Evolutionary conservation across 2,888 invertebrate species (phyloP).

Genomic region (Chrysomela aeneicollis): DNA sequence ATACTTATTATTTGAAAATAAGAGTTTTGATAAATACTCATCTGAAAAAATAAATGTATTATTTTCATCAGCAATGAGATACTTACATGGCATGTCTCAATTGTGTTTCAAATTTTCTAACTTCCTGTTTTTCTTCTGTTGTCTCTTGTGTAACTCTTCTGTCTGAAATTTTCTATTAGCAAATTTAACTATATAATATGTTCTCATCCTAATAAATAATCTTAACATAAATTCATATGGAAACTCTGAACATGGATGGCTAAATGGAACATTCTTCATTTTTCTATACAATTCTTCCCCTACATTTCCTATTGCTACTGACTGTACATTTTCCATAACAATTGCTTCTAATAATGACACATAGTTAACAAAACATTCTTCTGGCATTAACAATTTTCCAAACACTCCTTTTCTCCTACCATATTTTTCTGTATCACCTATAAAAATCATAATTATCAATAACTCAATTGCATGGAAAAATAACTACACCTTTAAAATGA

Average conservation of each 20-base stretch:
- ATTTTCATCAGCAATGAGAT: too few species aligned
- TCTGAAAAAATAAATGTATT: too few species aligned
- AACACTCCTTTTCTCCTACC: conserved; percentile 1
- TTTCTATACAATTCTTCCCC: background rate
- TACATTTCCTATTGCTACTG: conserved; percentile 5
- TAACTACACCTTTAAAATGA: conserved; percentile 12
- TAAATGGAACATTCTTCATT: background rate
- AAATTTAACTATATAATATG: conserved; percentile 14
- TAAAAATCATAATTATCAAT: background rate
- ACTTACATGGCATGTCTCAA: background rate
- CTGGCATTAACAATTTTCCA: conserved; percentile 15
- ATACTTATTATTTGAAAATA: too few species aligned
- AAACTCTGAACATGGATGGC: conserved; percentile 6
- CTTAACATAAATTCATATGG: conserved; percentile 11
- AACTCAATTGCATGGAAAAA: background rate
- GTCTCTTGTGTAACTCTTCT: background rate
- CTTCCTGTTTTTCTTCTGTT: conserved; percentile 5
- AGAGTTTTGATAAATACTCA: too few species aligned
- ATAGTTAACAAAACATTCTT: background rate
- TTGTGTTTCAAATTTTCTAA: conserved; percentile 5
- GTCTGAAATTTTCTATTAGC: conserved; percentile 6
- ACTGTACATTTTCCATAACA: background rate
- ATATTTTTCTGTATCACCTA: conserved; percentile 17
- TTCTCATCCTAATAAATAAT: conserved; percentile 10
- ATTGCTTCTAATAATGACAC: background rate